Evolutionary conservation across 2,888 invertebrate species (phyloP), one percentile per base, ranked within the genome.

Genomic region (Meteorus cinctellus): DNA sequence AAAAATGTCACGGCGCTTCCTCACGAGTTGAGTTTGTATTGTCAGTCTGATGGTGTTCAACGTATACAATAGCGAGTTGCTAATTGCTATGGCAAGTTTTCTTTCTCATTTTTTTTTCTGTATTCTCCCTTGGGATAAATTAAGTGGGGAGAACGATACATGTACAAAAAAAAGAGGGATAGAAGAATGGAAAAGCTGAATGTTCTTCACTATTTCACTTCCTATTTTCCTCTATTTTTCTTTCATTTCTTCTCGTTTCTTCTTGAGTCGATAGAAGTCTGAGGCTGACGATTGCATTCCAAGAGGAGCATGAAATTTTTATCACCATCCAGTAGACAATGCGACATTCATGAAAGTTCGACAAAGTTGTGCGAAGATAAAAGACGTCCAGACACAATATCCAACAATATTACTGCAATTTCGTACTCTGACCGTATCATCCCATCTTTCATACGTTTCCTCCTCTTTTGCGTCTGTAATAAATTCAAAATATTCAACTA

Each of bases 11-110:
- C 31, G 69, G 27, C 55, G 69, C 31, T 69, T 69, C 34, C 55
- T 69, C 45, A 41, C 70, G 60, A 70, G 70, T 70, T 27, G 31
- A 70, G 70, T 60, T 70, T 59, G 55, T 55, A 34, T 48, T 67
- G 41, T 67, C 41, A 19, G 36, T 66, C 27, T 29, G 6, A 41
- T 19, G 19, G 29, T n/a, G 55, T 24, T 34, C 51, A 55, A 19
- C 24, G 48, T n/a, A 70, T 60, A 70, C 60, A 70, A 74, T 78
- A 77, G 78, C 77, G 79, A 76, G 78, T 77, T 78, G 81, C 81
- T 83, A 82, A 83, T 83, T 83, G 82, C 81, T 79, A 74, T 77
- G 78, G 79, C 79, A 77, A 81, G 81, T 78, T 82, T 82, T 80
- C 80, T 79, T 55, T 55, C 8, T 8, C 14, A 24, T 24, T 24